These are phyloP conservation scores for Lasioglossum malachurum DNA, from an alignment of 2,888 invertebrate genomes.

Conservation along the genomic window DNA sequence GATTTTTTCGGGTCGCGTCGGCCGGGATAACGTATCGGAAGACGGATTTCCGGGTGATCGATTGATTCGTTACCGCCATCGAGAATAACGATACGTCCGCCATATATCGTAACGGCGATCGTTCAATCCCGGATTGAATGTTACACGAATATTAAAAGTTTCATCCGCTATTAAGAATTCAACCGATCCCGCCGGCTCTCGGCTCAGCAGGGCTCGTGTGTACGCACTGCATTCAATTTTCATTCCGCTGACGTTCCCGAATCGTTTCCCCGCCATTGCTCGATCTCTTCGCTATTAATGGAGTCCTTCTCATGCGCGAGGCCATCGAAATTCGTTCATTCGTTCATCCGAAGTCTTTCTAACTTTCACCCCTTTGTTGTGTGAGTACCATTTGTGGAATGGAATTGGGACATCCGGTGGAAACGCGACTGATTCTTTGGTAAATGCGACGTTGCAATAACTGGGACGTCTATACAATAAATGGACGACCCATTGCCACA, in stretches of 20 bases:
- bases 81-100: conserved; percentile 9
- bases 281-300: conserved; percentile 58
- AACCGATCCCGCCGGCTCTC: not conserved
- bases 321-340: conserved; percentile 38
- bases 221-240: not conserved
- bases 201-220: not conserved
- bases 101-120: not conserved
- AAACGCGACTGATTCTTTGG: not conserved
- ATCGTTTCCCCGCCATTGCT: conserved; percentile 13
- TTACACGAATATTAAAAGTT: conserved; percentile 10
- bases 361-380: conserved; percentile 29
- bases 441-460: not conserved
- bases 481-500: not conserved
- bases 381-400: not conserved
- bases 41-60: conserved; percentile 29
- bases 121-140: not conserved
- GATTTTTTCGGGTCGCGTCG: not conserved
- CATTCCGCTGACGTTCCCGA: conserved; percentile 10
- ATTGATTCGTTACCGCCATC: conserved; percentile 9
- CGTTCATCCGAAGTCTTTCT: conserved; percentile 26
- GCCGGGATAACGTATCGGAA: not conserved
- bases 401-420: not conserved
- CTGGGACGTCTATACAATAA: not conserved
- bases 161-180: conserved; percentile 11
- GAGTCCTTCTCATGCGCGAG: conserved; percentile 22